Percentiles rank a stretch among this genome's conserved stretches.
Conservation (phyloP, 2,888 invertebrate genomes). For the Hypomecis punctinalis region DNA sequence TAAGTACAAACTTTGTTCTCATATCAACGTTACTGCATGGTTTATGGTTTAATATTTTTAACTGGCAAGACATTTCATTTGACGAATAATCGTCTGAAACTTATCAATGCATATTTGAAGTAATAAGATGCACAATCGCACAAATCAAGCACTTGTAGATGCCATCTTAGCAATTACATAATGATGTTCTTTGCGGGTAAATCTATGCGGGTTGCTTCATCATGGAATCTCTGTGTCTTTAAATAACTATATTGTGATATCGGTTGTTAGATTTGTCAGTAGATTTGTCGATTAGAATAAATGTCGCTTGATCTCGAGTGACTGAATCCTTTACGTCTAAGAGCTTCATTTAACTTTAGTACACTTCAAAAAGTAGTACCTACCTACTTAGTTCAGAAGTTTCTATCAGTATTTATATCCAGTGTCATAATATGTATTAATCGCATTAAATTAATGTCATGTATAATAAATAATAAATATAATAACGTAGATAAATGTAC, state of each 20-base stretch:
- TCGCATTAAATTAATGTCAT: constrained; percentile 33
- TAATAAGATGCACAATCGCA: constrained; percentile 31
- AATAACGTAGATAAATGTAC: constrained; percentile 27
- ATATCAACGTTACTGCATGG: no score
- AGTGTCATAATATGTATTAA: constrained; percentile 36
- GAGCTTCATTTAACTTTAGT: constrained; percentile 7
- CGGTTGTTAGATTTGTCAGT: constrained; percentile 65
- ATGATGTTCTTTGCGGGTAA: constrained; percentile 32
- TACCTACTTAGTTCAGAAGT: constrained; percentile 12
- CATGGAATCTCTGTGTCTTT: constrained; percentile 61
- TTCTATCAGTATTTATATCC: constrained; percentile 44
- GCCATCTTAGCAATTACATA: constrained; percentile 31
- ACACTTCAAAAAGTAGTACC: constrained; percentile 1
- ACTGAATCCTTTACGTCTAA: constrained; percentile 21
- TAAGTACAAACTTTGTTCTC: not conserved
- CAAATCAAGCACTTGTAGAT: constrained; percentile 23
- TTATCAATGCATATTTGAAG: no score
- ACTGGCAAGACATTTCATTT: not conserved
- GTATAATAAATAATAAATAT: constrained; percentile 24
- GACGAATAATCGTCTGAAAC: not conserved
- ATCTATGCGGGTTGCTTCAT: constrained; percentile 50
- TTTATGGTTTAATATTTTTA: not conserved
- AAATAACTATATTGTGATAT: constrained; percentile 79
- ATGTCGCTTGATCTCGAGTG: constrained; percentile 54
- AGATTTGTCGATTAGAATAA: constrained; percentile 52